Base-by-base conservation (phyloP, 2,888 invertebrate species). In the Elysia crispata region DNA sequence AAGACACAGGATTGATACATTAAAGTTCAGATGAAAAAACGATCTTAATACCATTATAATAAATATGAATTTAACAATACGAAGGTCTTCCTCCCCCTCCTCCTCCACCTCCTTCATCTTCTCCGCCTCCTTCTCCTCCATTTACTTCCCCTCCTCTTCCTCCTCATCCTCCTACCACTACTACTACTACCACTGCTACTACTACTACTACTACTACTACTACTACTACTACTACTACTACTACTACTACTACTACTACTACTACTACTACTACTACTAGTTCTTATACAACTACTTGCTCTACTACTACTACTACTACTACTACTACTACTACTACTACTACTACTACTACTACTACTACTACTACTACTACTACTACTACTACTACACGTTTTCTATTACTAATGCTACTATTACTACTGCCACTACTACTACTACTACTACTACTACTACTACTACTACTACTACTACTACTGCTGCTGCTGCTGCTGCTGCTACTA, bases 181-280 rank as follows among this genome's bases (percentile, higher is more conserved):
- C n/a, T n/a, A n/a, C n/a, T n/a, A n/a, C n/a, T n/a, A n/a, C 54
- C 54, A 54, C 20, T 54, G 18, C 54, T 54, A 54, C 54, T 54
- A 54, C 54, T 54, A 54, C 54, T 54, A 54, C 54, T 54, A 54
- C 54, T 54, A 54, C 54, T 54, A 54, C 54, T 54, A 54, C 54
- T 54, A 54, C 54, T 54, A 54, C 54, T 54, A 54, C 54, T 54
- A 54, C 54, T 54, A 54, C 54, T 54, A 54, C 54, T 54, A 54
- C 54, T 54, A 54, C 54, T 54, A 54, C 54, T 54, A 54, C 54
- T 54, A 54, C 54, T 54, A 54, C 54, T 54, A 54, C 54, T 54
- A 54, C 54, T 54, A 54, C 54, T 54, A 54, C 54, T 54, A 54
- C 54, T 54, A 54, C 54, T 54, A 54, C 54, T 54, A 54, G 15